Evolutionary conservation across 2,888 invertebrate genomes (phyloP), one percentile per base, ranked within the genome.

Genomic region (Epicampocera succincta): DNA sequence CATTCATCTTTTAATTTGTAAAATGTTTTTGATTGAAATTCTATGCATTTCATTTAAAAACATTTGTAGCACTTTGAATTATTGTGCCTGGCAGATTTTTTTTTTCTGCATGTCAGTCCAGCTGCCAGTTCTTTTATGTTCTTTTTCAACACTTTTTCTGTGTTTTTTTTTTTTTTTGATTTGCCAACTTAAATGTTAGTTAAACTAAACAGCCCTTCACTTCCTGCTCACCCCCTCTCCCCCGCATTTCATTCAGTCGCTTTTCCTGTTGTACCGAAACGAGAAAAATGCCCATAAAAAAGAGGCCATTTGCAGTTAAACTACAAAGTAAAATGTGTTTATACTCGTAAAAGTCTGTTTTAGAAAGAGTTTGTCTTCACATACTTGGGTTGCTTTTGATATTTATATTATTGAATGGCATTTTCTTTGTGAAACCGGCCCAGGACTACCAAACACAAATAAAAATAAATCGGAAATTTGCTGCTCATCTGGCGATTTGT

Each of bases 21-120:
- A 77, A 81, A 81, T 68, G 73, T 73, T 77, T 80, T 69, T 73
- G 73, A 81, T 81, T 81, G 81, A 77, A 81, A 69, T 81, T 81
- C 68, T 81, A 77, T 68, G 73, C 54, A 81, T 73, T 72, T 76
- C 48, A 72, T 72, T 76, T 66, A 38, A 71, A 33, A 74, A 71
- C 44, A 58, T 74, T 76, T 66, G 38, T 50, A 73, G 68, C 68
- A 72, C 44, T 83, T 60, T 40, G 54, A 44, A 44, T 56, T 63
- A 78, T 60, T 66, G 33, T 52, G 48, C 11, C 60, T 21, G 25
- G 5, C 19, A n/a, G 21, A 3, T 5, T 69, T 12, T n/a, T n/a
- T n/a, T n/a, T n/a, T n/a, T n/a, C n/a, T 46, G 21, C 40, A 1
- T 17, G 33, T 46, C 21, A 11, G 63, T 65, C 33, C 42, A 72